phyloP scores from a whole-genome alignment of 1,140 invertebrate genomes.

The Drosophila virilis region DNA sequence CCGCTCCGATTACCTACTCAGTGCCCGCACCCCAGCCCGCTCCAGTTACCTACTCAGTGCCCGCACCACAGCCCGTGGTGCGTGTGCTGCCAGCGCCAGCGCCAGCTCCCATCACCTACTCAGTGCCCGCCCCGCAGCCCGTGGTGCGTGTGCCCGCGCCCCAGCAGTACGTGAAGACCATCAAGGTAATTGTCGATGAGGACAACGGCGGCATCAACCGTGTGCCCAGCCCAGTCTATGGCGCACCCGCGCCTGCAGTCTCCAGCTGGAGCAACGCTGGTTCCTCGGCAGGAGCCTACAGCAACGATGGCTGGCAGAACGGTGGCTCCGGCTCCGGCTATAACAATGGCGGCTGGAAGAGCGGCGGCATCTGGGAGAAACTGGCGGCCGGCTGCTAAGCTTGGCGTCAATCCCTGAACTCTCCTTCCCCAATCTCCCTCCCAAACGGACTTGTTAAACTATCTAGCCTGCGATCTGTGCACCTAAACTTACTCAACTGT shows the following conservation, averaged over 20 bases:
- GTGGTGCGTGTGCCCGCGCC: conserved; percentile 26
- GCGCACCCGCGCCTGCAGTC: conserved; percentile 54
- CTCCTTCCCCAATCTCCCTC: background rate
- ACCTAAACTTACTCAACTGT: conserved; percentile 39
- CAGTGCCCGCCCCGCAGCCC: conserved; percentile 40
- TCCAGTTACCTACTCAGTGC: conserved; percentile 29
- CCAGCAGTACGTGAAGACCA: conserved; percentile 72
- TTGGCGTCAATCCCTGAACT: conserved; percentile 54
- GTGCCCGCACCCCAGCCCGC: conserved; percentile 45
- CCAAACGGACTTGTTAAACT: conserved; percentile 20
- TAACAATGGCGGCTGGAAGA: conserved; percentile 57
- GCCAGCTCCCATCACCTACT: conserved; percentile 23
- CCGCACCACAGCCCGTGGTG: conserved; percentile 42
- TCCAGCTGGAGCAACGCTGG: conserved; percentile 38
- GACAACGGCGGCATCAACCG: conserved; percentile 24
- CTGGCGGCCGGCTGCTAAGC: conserved; percentile 65
- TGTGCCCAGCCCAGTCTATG: conserved; percentile 60
- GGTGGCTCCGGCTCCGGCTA: conserved; percentile 31
- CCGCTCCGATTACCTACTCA: conserved; percentile 27
- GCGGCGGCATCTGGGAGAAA: conserved; percentile 78
- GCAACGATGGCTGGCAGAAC: conserved; percentile 23
- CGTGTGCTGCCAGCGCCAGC: conserved; percentile 31
- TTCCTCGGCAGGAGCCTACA: conserved; percentile 1
- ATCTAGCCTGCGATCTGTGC: conserved; percentile 5
- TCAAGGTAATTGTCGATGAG: conserved; percentile 73